Conservation (phyloP, 2,113 vertebrate species). For the Chionis minor region DNA sequence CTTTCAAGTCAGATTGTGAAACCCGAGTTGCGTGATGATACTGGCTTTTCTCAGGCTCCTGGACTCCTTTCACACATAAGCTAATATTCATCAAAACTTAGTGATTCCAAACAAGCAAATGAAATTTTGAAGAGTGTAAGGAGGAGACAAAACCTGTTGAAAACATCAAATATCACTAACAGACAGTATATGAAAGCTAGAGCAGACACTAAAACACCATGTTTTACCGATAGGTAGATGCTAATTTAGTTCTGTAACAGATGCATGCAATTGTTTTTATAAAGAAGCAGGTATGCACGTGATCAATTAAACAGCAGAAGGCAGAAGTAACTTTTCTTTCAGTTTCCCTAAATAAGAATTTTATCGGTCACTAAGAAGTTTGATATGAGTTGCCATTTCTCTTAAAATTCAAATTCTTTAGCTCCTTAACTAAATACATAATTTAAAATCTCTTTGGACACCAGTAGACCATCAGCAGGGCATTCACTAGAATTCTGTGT, state of each 20-base stretch:
- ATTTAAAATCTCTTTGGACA: neutral
- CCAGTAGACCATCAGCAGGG: neutral
- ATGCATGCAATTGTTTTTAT: neutral
- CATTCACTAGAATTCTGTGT: neutral
- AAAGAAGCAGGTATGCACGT: neutral
- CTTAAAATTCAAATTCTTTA: neutral
- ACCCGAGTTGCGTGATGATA: neutral
- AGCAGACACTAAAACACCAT: neutral
- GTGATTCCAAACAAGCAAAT: neutral
- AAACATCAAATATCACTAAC: neutral
- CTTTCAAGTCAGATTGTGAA: conserved; percentile 31
- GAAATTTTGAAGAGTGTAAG: neutral
- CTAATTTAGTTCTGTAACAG: neutral
- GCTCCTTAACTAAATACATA: neutral
- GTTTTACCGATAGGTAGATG: neutral
- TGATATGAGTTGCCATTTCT: neutral
- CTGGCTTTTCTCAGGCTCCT: neutral
- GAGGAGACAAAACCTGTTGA: neutral
- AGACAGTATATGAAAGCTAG: neutral
- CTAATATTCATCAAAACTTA: neutral
- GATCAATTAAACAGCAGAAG: neutral
- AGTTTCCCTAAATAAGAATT: neutral
- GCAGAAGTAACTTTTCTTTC: neutral
- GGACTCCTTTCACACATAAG: neutral
- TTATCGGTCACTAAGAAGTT: neutral